Evolutionary conservation across 2,113 vertebrate species (phyloP).

Genomic region (Pimephales promelas): DNA sequence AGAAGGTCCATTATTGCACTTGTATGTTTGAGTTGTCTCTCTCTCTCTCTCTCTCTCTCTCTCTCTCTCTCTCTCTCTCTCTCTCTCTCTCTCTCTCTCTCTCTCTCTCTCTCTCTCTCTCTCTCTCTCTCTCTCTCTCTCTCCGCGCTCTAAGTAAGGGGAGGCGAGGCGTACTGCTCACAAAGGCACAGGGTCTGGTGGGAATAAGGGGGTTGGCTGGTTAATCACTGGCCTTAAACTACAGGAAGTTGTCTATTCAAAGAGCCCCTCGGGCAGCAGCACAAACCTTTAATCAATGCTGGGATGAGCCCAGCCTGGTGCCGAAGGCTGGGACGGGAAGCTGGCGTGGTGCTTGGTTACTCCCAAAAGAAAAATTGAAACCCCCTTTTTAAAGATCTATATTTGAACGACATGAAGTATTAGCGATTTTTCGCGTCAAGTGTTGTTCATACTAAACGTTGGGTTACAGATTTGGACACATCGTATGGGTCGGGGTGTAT

Average conservation of each 20-base stretch:
- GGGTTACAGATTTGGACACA: neutral
- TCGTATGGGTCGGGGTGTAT: neutral
- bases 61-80: conserved; percentile 52
- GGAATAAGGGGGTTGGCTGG: conserved; percentile 68
- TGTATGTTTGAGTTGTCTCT: conserved; percentile 71
- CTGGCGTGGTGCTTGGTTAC: conserved; percentile 28
- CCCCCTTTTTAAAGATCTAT: conserved; percentile 27
- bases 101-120: conserved; percentile 48
- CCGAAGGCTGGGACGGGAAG: conserved; percentile 50
- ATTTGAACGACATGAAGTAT: conserved; percentile 5
- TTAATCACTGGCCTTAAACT: conserved; percentile 76
- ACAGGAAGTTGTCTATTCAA: conserved; percentile 73
- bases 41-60: conserved; percentile 63
- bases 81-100: conserved; percentile 61
- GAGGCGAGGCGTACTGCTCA: conserved; percentile 71
- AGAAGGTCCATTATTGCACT: conserved; percentile 65
- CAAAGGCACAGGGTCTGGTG: conserved; percentile 67
- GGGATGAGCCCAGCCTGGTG: conserved; percentile 57
- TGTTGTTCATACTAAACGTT: too few species aligned
- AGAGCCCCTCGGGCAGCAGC: conserved; percentile 63
- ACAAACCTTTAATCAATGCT: conserved; percentile 61
- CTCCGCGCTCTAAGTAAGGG: conserved; percentile 51
- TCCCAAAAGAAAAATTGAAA: conserved; percentile 29
- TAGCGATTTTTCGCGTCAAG: conserved; percentile 5
- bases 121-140: conserved; percentile 61